A percentile compares a stretch with the other conserved stretches of the same genome.
Evolutionary conservation across 23 tunicate species (phyloP).

Genomic region (Clavelina lepadiformis): DNA sequence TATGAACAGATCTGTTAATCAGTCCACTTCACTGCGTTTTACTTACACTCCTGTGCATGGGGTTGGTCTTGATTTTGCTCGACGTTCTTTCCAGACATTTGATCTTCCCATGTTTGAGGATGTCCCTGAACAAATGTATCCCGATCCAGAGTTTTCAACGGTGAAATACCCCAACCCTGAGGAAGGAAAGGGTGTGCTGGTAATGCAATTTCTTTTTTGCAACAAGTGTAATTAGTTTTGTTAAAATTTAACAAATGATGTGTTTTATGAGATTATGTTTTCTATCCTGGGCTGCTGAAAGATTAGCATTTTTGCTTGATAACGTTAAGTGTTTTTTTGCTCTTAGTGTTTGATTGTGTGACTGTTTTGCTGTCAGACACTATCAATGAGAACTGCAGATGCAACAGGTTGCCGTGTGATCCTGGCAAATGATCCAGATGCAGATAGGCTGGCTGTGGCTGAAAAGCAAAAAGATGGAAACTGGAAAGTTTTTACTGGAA

Average conservation of each 20-base stretch:
- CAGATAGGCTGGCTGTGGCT: slow-evolving; percentile 95
- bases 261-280: no score
- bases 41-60: slow-evolving; percentile 99
- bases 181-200: slow-evolving; percentile 90
- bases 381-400: slow-evolving; percentile 83
- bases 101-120: slow-evolving; percentile 46
- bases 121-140: slow-evolving; percentile 79
- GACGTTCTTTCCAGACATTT: slow-evolving; percentile 50
- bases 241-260: no score
- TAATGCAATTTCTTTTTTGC: no score
- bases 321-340: no score
- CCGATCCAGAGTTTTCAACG: slow-evolving; percentile 98
- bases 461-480: slow-evolving; percentile 68
- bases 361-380: slow-evolving; percentile 24
- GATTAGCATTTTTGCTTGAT: no score
- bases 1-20: slow-evolving; percentile 32
- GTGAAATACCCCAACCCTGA: slow-evolving; percentile 97
- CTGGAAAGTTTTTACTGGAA: slow-evolving; percentile 95
- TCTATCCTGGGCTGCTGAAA: no score
- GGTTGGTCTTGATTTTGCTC: slow-evolving; percentile 79
- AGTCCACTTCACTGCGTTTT: slow-evolving; percentile 40
- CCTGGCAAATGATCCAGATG: slow-evolving; percentile 97
- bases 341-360: background rate
- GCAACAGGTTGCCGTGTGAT: slow-evolving; percentile 56
- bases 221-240: no score